These are phyloP conservation scores for Seriola aureovittata DNA, from an alignment of 2,113 vertebrate species.

Conservation along the genomic window DNA sequence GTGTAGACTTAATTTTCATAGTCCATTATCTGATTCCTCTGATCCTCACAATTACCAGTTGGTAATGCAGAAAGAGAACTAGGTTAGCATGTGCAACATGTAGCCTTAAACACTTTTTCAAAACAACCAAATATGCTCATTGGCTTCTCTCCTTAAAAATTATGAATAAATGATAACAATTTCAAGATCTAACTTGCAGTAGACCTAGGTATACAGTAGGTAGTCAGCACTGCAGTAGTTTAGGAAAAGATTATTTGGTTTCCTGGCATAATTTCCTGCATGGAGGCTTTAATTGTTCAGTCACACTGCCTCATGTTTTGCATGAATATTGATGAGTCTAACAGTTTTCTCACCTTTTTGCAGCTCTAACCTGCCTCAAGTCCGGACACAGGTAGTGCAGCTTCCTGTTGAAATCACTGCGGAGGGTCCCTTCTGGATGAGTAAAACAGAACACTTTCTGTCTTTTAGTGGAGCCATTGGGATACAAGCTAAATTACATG, in stretches of 20 bases:
- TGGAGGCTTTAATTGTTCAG: conserved; percentile 47
- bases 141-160: not conserved
- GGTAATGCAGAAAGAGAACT: not conserved
- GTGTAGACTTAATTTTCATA: not conserved
- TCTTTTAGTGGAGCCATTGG: conserved; percentile 41
- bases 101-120: not conserved
- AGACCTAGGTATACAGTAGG: not conserved
- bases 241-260: conserved; percentile 25
- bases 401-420: conserved; percentile 23
- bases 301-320: not conserved
- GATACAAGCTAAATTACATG: conserved; percentile 72
- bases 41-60: not conserved
- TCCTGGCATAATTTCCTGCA: conserved; percentile 27
- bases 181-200: not conserved
- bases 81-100: no score
- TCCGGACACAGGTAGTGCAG: conserved; percentile 2
- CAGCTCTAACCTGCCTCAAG: conserved; percentile 4
- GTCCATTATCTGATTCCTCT: not conserved
- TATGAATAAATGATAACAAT: not conserved
- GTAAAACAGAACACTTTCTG: conserved; percentile 43
- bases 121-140: not conserved
- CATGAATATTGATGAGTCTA: conserved; percentile 45
- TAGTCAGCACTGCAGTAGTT: not conserved
- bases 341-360: conserved; percentile 38
- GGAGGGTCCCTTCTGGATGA: conserved; percentile 19